Evolutionary conservation across 2,888 invertebrate species (phyloP), one percentile per base, ranked within the genome.

Genomic region (Drosophila nigricruria): DNA sequence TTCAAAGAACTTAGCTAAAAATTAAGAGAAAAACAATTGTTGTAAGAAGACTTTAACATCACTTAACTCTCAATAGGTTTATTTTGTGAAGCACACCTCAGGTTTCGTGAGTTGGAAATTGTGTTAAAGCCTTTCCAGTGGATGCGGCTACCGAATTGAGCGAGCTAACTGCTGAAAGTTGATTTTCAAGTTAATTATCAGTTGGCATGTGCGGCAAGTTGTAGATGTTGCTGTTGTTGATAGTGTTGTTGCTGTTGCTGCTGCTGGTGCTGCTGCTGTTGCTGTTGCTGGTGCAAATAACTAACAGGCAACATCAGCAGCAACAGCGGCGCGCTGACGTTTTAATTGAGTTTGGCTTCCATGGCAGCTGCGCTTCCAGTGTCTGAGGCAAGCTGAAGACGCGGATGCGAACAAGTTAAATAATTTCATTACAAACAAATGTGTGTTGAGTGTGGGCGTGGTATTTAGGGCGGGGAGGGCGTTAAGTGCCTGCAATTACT

Each of bases 171-270:
- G 66, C 78, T 72, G 56, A 81, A 82, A 88, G 83, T 86, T 76
- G 80, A 80, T 80, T 80, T 80, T 82, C 84, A 75, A 88, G 84
- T 86, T 88, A 86, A 87, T 89, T 87, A 87, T 82, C 89, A 73
- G 82, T 77, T 89, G 81, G 87, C 89, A 89, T 89, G 89, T 88
- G 88, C 78, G 76, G 61, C 77, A 74, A 80, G 62, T 67, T 70
- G 78, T 66, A 67, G 66, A 49, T 64, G 49, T 34, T 53, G 62
- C 23, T 34, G n/a, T n/a, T n/a, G n/a, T n/a, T n/a, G n/a, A n/a
- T n/a, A n/a, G n/a, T n/a, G 42, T 20, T 65, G 67, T 30, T 69
- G 75, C 40, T 20, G 54, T 16, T 32, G 42, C 36, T 63, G 65
- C 36, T 70, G 73, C 5, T 20, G 42, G 1, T 65, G 70, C 27